A percentile compares a stretch with the other conserved stretches of the same genome.
phyloP scores from a whole-genome alignment of 2,797 vertebrate genomes.

The Selene dorsalis region DNA sequence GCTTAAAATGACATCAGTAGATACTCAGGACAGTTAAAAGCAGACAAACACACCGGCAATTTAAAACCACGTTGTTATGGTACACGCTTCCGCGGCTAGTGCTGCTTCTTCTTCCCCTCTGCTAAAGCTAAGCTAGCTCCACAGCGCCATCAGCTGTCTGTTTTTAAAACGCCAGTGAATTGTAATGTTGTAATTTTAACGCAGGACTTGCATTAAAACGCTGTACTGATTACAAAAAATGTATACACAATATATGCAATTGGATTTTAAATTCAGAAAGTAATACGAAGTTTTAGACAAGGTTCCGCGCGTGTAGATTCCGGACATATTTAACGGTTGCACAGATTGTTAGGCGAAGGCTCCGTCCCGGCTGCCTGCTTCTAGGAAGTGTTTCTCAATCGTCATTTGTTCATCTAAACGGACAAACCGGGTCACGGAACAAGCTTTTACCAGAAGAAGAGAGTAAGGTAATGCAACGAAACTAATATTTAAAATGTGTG shows the following conservation, averaged over 20 bases:
- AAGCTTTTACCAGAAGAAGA: neutral
- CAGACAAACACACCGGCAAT: neutral
- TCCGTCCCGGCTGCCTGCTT: constrained; percentile 10
- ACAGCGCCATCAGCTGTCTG: constrained; percentile 51
- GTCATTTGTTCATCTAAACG: constrained; percentile 12
- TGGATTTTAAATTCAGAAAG: neutral
- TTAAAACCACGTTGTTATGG: constrained; percentile 57
- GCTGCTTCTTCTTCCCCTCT: constrained; percentile 44
- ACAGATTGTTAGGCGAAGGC: constrained; percentile 20
- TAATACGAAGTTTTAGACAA: neutral
- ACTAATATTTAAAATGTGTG: neutral
- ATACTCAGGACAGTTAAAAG: constrained; percentile 44
- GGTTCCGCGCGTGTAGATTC: constrained; percentile 42
- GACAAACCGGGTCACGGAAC: neutral
- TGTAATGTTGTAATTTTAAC: neutral
- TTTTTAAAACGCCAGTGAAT: rapidly evolving
- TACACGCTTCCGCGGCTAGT: constrained; percentile 25
- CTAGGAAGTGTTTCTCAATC: constrained; percentile 33
- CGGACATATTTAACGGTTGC: constrained; percentile 71
- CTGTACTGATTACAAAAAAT: neutral
- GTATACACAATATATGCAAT: too few species aligned
- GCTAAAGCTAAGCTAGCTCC: neutral
- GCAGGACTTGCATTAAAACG: neutral
- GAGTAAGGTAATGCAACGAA: constrained; percentile 47
- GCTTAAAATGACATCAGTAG: neutral